Evolutionary conservation across 2,888 invertebrate genomes (phyloP), one percentile per base, ranked within the genome.

Genomic region (Campaea margaritaria): DNA sequence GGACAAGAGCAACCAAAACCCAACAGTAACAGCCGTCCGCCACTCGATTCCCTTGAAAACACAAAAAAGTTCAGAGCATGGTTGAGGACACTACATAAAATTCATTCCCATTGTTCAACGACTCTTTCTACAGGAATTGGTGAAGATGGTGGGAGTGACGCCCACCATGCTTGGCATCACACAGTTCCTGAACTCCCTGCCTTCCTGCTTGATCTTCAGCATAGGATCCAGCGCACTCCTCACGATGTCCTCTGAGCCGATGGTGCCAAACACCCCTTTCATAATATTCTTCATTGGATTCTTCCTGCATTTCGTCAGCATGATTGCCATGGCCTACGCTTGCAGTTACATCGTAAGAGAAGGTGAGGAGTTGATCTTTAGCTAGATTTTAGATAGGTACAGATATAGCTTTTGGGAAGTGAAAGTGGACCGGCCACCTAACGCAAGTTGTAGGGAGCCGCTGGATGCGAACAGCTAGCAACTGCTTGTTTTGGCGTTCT

Each of bases 141-240:
- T 58, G 9, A 51, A 94, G 7, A 72, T 94, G 38, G 93, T 94
- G 13, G 83, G 93, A 2, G 62, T 86, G 7, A 67, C 82, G 3
- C 85, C 92, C 15, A 74, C 87, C 0, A 59, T 87, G 3, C 73
- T 93, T 91, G 68, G 91, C 85, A 27, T 58, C 14, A 43, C 58
- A 0, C 58, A 58, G 14, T 58, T 47, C 42, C 51, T 58, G 16
- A 58, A 58, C 58, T 41, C 46, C 1, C 2, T 58, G 41, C 51
- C 58, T 0, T 16, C 58, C 2, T 34, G 46, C 21, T 2, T 58
- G 42, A 3, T 51, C 12, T 58, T 58, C 36, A 36, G 41, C 14
- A 14, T 41, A 4, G 36, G 16, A 2, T 42, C 51, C 27, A 51
- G 41, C 1, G 2, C 34, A 0, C 42, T 58, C 14, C n/a, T 58